phyloP scores from a whole-genome alignment of 2,113 vertebrate species.

The Serinus canaria region DNA sequence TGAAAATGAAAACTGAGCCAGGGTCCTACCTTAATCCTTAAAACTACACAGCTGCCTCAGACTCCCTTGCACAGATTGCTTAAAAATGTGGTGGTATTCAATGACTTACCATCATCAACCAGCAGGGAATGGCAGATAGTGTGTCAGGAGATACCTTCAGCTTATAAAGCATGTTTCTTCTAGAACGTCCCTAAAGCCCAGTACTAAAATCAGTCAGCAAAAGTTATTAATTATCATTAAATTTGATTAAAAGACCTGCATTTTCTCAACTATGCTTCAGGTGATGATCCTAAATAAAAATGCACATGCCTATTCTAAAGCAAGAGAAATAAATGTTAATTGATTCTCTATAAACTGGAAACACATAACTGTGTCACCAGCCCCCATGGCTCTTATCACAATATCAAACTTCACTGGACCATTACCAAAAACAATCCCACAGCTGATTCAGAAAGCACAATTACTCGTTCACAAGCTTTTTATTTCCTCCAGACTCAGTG shows the following conservation, averaged over 20 bases:
- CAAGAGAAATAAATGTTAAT: background rate
- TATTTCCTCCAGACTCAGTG: background rate
- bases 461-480: rapidly evolving
- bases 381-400: background rate
- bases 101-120: background rate
- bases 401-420: constrained; percentile 5
- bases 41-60: constrained; percentile 33
- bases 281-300: background rate
- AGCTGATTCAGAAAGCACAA: constrained; percentile 11
- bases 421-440: background rate
- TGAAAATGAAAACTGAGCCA: constrained; percentile 20
- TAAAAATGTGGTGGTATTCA: background rate
- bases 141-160: background rate
- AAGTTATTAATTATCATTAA: background rate
- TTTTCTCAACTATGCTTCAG: background rate
- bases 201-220: background rate
- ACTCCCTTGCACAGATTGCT: background rate
- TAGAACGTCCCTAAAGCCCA: background rate
- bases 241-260: background rate
- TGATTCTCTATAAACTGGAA: background rate
- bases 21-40: constrained; percentile 51
- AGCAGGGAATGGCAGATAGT: background rate
- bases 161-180: background rate
- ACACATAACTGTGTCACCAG: background rate
- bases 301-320: background rate